Evolutionary conservation across 37 sponge, comb jelly and placozoan species (phyloP), one percentile per base, ranked within the genome.

Genomic region (Geodia barretti): DNA sequence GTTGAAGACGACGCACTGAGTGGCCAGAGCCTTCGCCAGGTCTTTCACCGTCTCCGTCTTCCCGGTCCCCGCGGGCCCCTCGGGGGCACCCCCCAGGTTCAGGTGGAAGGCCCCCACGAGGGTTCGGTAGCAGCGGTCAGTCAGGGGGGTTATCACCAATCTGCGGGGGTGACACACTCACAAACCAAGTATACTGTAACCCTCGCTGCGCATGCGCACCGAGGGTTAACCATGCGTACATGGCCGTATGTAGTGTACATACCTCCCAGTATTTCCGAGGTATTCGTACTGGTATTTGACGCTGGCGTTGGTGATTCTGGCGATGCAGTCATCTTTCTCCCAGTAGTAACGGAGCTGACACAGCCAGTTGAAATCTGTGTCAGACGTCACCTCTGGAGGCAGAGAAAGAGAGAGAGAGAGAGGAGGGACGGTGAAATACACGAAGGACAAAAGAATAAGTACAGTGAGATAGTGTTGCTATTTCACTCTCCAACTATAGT

Each of bases 1-100:
- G 91, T 99, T 99, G 86, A 99, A 99, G 58, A 99, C 99, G 7
- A 99, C 99, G 86, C 99, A 99, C 84, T 96, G 99, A 9, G 88
- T 84, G 39, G 97, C 95, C 34, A 97, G 71, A 14, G 97, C 97
- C 41, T 97, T 97, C 35, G 97, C 97, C 54, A 97, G 70, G 79
- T 97, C 97, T 71, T 87, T 87, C 30, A 87, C 88, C 60, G 88
- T 87, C 74, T 87, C 88, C 32, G 88, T 88, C 60, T 88, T 88
- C 23, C 97, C 99, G 24, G 97, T 96, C 19, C 99, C 99, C 19
- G 99, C 99, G 4, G 99, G 99, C 25, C 99, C 99, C 66, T 99
- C 99, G 35, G 99, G 99, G 20, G 95, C 99, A 35, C 97, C 99
- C 25, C 92, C 92, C 21, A 99, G 92, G 84, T 96, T 94, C 38